Evolutionary conservation across 1,140 invertebrate species (phyloP).

Genomic region (Drosophila lacertosa): DNA sequence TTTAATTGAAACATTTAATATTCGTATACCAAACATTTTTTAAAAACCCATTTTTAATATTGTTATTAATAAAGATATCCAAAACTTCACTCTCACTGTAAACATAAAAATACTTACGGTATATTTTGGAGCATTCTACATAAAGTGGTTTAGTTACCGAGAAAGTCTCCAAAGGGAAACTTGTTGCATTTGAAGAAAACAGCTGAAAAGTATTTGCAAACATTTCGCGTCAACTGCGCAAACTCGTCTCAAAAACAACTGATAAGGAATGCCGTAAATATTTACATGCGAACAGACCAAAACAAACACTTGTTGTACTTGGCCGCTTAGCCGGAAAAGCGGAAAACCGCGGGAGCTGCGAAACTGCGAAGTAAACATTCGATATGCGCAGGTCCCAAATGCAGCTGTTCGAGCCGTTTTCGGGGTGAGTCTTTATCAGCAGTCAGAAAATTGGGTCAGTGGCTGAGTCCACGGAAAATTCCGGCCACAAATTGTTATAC

Average conservation of each 20-base stretch:
- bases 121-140: conserved; percentile 4
- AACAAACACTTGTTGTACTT: conserved; percentile 73
- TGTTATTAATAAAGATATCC: too few species aligned
- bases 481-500: conserved; percentile 22
- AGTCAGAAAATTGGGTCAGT: conserved; percentile 64
- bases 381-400: conserved; percentile 70
- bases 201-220: conserved; percentile 65
- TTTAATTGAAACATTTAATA: too few species aligned
- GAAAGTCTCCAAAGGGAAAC: conserved; percentile 31
- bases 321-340: conserved; percentile 10
- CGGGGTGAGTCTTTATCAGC: conserved; percentile 52
- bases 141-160: neutral
- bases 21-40: too few species aligned
- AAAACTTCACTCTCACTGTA: too few species aligned
- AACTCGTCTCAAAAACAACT: conserved; percentile 41
- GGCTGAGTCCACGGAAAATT: conserved; percentile 32
- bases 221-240: conserved; percentile 60
- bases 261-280: conserved; percentile 57
- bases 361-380: conserved; percentile 60
- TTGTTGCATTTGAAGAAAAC: conserved; percentile 40
- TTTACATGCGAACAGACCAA: conserved; percentile 60
- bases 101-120: neutral
- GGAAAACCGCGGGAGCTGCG: conserved; percentile 38
- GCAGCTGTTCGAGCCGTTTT: conserved; percentile 54
- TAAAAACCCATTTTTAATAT: too few species aligned